A percentile compares a stretch with the other conserved stretches of the same genome.
These are phyloP conservation scores for Pheosia gnoma DNA, from an alignment of 2,888 invertebrate species.

Conservation along the genomic window DNA sequence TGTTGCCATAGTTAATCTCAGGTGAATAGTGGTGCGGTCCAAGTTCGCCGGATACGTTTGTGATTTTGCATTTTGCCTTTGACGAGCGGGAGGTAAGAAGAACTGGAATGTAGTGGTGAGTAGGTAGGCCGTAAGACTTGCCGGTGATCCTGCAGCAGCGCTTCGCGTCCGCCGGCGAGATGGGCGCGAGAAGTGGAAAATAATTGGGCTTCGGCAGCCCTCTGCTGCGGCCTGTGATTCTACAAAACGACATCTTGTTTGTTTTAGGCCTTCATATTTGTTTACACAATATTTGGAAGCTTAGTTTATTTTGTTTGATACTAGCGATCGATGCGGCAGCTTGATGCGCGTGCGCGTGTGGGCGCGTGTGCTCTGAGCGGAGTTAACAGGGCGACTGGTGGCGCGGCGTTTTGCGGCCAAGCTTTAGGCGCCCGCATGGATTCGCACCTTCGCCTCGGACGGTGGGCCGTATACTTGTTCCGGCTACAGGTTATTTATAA, in stretches of 20 bases:
- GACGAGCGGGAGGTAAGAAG: slow-evolving; percentile 81
- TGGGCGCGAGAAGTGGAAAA: slow-evolving; percentile 91
- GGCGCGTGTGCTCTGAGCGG: slow-evolving; percentile 64
- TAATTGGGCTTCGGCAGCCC: slow-evolving; percentile 93
- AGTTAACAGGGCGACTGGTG: slow-evolving; percentile 68
- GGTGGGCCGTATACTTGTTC: slow-evolving; percentile 79
- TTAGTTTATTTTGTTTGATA: slow-evolving; percentile 42
- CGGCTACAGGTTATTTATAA: slow-evolving; percentile 81
- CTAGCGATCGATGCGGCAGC: slow-evolving; percentile 54
- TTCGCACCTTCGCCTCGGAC: slow-evolving; percentile 79
- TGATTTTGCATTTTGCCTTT: slow-evolving; percentile 85
- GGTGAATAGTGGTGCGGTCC: slow-evolving; percentile 86
- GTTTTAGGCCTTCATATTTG: slow-evolving; percentile 73
- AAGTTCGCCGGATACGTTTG: slow-evolving; percentile 85
- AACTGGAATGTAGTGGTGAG: slow-evolving; percentile 92
- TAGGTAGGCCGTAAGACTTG: slow-evolving; percentile 88
- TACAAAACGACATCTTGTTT: slow-evolving; percentile 88
- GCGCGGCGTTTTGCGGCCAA: slow-evolving; percentile 45
- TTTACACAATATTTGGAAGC: slow-evolving; percentile 51
- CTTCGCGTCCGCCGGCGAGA: slow-evolving; percentile 92
- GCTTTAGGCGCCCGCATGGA: slow-evolving; percentile 57
- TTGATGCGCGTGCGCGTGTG: slow-evolving; percentile 50
- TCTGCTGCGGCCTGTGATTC: slow-evolving; percentile 91
- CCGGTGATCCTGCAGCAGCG: slow-evolving; percentile 91
- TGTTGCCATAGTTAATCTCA: slow-evolving; percentile 86